phyloP scores from a whole-genome alignment of 2,797 vertebrate species.

The Semaprochilodus insignis region DNA sequence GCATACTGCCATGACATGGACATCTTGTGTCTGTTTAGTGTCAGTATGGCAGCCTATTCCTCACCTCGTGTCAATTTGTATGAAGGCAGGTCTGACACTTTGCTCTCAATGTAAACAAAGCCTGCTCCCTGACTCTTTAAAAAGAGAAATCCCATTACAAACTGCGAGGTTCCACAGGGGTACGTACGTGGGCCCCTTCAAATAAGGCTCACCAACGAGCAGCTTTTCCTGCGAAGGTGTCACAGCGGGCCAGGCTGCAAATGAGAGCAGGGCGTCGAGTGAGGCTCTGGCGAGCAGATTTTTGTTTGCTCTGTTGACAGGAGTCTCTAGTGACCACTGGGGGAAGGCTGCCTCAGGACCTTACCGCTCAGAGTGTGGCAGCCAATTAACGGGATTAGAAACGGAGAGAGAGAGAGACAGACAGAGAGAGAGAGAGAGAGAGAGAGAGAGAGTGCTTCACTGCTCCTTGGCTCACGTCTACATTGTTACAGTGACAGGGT shows the following conservation, averaged over 20 bases:
- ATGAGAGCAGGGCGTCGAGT: constrained; percentile 51
- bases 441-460: constrained; percentile 30
- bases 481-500: constrained; percentile 49
- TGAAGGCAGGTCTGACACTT: constrained; percentile 2
- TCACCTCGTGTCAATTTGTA: constrained; percentile 27
- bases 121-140: constrained; percentile 34
- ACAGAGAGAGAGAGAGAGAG: background rate
- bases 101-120: constrained; percentile 41
- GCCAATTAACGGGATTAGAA: constrained; percentile 59
- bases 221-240: constrained; percentile 52
- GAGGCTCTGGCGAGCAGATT: constrained; percentile 40
- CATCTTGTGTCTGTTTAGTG: background rate
- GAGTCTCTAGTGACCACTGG: constrained; percentile 40
- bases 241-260: constrained; percentile 53
- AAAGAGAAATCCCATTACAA: constrained; percentile 49
- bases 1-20: constrained; percentile 4
- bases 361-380: constrained; percentile 48
- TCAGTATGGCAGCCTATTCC: constrained; percentile 6
- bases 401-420: constrained; percentile 37
- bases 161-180: constrained; percentile 21
- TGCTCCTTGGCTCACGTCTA: constrained; percentile 47
- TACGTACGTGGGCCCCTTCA: constrained; percentile 23
- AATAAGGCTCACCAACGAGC: constrained; percentile 45
- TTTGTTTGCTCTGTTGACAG: constrained; percentile 62
- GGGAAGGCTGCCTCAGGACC: constrained; percentile 46